Evolutionary conservation across 2,888 invertebrate species (phyloP), one percentile per base, ranked within the genome.

Genomic region (Aelia acuminata): DNA sequence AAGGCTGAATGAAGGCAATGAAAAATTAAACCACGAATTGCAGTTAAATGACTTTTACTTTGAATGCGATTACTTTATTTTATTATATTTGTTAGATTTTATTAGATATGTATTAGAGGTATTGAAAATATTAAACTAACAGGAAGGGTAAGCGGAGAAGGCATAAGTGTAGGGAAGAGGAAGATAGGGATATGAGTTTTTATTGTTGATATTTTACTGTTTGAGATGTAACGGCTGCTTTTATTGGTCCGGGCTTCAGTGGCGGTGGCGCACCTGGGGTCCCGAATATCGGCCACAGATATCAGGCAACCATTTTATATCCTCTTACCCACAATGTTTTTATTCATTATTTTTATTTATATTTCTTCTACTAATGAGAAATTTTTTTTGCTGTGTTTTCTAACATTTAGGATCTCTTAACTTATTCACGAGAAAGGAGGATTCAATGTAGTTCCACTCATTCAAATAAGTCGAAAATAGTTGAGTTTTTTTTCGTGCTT

Each of bases 141-240:
- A 39, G 10, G 20, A 20, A 35, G 11, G 75, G 75, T 80, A 80
- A 43, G 80, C 43, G 43, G 43, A 80, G 8, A 47, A 43, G 80
- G 63, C 18, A 11, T 0, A 26, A 22, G n/a, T 15, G 80, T 11
- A n/a, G 22, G 75, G 43, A 43, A 22, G 63, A 70, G 35, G 43
- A n/a, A n/a, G 80, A 80, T 39, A 80, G 39, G 43, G 80, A 47
- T 47, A 80, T 80, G 80, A 80, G 80, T 22, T 80, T 80, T 80
- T 80, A 80, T 80, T 80, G 80, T 80, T 80, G 80, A 47, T 80
- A 80, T 80, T 80, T 80, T 80, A 80, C 80, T 80, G 80, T 80
- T 80, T 80, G 80, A 80, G 80, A 35, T 43, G 80, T 80, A 80
- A 80, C 80, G 80, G 80, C 80, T 47, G 43, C n/a, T 80, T 80